Evolutionary conservation across 2,113 vertebrate species (phyloP).

Genomic region (Balaeniceps rex): DNA sequence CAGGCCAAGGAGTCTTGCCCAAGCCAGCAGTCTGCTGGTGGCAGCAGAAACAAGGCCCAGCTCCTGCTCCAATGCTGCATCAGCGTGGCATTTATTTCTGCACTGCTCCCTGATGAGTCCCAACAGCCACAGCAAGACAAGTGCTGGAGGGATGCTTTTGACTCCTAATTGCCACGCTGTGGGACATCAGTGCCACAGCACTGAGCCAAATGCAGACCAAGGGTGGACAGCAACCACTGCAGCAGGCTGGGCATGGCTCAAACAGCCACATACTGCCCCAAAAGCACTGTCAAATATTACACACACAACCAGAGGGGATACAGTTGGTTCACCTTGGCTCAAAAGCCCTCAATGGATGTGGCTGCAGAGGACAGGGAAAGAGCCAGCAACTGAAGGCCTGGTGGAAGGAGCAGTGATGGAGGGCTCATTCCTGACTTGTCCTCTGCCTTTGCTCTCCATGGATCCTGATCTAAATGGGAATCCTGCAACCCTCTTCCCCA

Average conservation of each 20-base stretch:
- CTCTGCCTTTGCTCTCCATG: background rate
- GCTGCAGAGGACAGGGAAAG: background rate
- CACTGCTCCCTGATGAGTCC: background rate
- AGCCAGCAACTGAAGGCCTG: background rate
- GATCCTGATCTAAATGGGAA: background rate
- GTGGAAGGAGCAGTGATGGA: rapidly evolving
- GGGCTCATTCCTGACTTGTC: background rate
- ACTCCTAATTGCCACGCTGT: background rate
- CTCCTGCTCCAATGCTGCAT: background rate
- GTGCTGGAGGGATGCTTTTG: background rate
- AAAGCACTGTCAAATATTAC: background rate
- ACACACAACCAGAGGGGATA: background rate
- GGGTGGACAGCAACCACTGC: background rate
- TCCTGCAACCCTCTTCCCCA: background rate
- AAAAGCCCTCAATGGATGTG: background rate
- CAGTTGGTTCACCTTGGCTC: background rate
- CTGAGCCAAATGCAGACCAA: background rate
- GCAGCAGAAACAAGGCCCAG: background rate
- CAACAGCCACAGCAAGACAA: rapidly evolving
- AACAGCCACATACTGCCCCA: background rate
- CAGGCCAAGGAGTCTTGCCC: background rate
- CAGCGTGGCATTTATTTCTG: background rate
- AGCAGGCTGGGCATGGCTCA: background rate
- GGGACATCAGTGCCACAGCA: background rate
- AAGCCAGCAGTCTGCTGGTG: background rate